Evolutionary conservation across 1,140 invertebrate genomes (phyloP), one percentile per base, ranked within the genome.

Genomic region (Polypedilum pembai): DNA sequence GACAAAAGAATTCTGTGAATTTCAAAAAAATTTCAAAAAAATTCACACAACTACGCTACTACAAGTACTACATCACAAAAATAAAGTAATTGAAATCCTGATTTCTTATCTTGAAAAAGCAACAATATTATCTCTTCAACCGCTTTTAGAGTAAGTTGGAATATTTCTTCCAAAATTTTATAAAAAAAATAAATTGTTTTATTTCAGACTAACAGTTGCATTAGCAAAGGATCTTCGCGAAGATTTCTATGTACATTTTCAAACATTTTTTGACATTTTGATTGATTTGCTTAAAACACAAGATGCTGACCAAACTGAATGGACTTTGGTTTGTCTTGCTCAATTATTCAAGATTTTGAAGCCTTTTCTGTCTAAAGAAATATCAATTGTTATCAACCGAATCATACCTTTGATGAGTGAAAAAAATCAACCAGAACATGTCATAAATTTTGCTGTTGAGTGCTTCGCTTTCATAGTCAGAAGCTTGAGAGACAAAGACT

Each of bases 391-490:
- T 0, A 89, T 94, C 75, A 88, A 89, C 73, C 84, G 88, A 56
- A 87, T 95, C 56, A 81, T 93, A 20, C 92, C 92, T 0, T 80
- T 96, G 0, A 79, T 96, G 7, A 88, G 88, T 76, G 88, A 90
- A 72, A 83, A 84, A 4, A 85, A 88, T 76, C 85, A 87, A 75
- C 92, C 91, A 74, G 85, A 87, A 74, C 94, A 95, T 79, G 89
- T 97, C n/a, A 90, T 90, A 76, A 90, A 90, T 80, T 97, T 97
- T 87, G 94, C 94, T n/a, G 92, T 93, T 1, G 94, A 97, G 83
- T 93, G 93, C 84, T 96, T 98, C 85, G 90, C 94, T 12, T 96
- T 94, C 85, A 89, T 97, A 1, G 91, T 94, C 7, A 84, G 94
- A 76, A 96, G 96, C 87, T 89, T 94, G 45, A 89, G 87, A 77